These are phyloP conservation scores for Spilogale gracilis DNA, from an alignment of 2,113 vertebrate genomes.

Conservation along the genomic window DNA sequence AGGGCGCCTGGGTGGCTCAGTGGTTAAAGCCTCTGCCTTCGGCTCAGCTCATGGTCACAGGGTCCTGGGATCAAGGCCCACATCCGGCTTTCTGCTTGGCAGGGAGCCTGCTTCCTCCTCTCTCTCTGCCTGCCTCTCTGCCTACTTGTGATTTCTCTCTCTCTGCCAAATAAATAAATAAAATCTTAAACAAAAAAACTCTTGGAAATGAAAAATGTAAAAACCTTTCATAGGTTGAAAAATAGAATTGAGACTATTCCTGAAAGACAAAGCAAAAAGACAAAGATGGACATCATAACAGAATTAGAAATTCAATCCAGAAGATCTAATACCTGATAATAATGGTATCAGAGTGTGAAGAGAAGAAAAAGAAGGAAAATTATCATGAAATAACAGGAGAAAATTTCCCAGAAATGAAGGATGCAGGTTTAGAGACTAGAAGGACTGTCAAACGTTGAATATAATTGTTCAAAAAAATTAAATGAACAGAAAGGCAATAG, in stretches of 20 bases:
- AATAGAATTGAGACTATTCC: background rate
- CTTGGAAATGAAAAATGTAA: background rate
- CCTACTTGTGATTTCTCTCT: too few relatives aligned
- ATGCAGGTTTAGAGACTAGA: background rate
- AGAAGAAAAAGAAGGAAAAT: background rate
- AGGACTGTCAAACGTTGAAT: background rate
- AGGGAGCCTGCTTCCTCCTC: too few relatives aligned
- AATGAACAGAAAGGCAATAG: background rate
- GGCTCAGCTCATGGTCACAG: too few relatives aligned
- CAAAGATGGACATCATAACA: background rate
- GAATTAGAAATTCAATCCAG: background rate
- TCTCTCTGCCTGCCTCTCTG: too few relatives aligned
- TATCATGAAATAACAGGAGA: background rate
- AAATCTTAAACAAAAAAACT: background rate
- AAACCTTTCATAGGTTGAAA: background rate
- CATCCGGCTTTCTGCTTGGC: too few relatives aligned
- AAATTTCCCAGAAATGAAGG: background rate
- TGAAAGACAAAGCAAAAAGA: background rate
- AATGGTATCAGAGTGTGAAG: background rate
- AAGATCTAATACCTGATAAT: background rate
- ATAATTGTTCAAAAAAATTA: background rate
- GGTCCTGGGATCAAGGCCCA: too few relatives aligned
- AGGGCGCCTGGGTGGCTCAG: too few relatives aligned
- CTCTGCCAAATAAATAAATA: too few relatives aligned
- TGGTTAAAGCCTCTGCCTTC: too few relatives aligned